These are phyloP conservation scores for Phortica magna DNA, from an alignment of 2,888 invertebrate species.

Conservation along the genomic window DNA sequence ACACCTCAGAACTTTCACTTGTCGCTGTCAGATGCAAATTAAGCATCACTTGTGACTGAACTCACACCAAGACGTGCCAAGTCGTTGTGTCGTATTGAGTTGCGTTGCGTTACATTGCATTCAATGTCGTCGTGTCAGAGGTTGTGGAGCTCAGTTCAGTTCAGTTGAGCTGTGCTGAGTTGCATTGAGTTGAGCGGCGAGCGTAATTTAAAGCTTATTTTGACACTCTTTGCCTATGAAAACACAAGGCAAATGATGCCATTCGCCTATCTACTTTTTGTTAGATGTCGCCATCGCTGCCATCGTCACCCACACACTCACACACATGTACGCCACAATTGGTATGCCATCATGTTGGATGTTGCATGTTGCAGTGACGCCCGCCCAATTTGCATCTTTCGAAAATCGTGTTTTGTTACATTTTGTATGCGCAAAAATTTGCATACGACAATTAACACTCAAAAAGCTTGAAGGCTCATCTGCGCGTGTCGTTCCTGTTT, in stretches of 20 bases:
- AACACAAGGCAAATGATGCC: constrained; percentile 39
- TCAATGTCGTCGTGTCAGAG: no score
- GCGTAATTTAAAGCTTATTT: constrained; percentile 72
- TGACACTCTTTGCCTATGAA: constrained; percentile 58
- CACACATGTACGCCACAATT: background rate
- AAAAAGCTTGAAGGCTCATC: constrained; percentile 52
- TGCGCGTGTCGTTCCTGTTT: constrained; percentile 36
- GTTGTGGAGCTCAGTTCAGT: no score
- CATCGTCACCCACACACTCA: background rate
- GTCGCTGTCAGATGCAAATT: constrained; percentile 75
- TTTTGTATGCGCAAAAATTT: constrained; percentile 73
- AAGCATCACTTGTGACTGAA: constrained; percentile 68
- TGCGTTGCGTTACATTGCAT: no score
- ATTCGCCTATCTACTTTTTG: background rate
- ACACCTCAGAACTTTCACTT: constrained; percentile 67
- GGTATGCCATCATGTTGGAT: constrained; percentile 19
- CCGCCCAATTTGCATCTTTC: constrained; percentile 70
- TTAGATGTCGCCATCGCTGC: background rate
- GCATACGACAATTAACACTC: constrained; percentile 74
- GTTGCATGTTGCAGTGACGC: background rate
- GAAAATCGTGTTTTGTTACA: constrained; percentile 72
- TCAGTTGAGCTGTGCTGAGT: no score
- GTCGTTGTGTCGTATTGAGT: background rate
- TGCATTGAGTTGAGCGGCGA: constrained; percentile 32
- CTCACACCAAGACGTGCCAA: background rate